Evolutionary conservation across 2,797 vertebrate species (phyloP), one percentile per base, ranked within the genome.

Genomic region (Arvicola amphibius): DNA sequence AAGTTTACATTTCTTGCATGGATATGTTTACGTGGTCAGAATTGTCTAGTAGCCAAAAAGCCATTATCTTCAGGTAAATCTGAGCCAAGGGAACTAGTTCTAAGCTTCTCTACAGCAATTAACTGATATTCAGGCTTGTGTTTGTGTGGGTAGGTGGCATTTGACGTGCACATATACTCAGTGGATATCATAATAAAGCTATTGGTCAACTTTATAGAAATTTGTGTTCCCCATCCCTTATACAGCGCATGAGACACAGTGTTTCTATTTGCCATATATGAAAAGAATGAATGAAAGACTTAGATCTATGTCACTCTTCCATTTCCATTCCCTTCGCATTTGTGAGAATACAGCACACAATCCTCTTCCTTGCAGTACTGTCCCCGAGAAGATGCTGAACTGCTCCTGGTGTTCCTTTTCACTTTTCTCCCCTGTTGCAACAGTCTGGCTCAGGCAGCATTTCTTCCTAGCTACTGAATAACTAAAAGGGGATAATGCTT

Each of bases 401-500:
- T 73, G 71, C 14, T 91, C 56, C 37, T 56, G 2, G 23, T 73
- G 23, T n/a, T 27, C 37, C 12, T 71, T 69, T 78, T n/a, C 63
- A 65, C 13, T 13, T 73, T 80, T 16, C 32, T 5, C 5, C 37
- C 32, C 27, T 59, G 43, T 51, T 19, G 19, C 25, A 90, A 32
- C 4, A 73, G n/a, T 48, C 17, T 40, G 78, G 51, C 19, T 67
- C 46, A 19, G 40, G 65, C 40, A 89, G 34, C 63, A 93, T 92
- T 92, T 94, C 56, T 37, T 40, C 12, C 27, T 25, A 84, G 40
- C 59, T 92, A 73, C 2, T 89, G 48, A 84, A 87, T 79, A 92
- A 94, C 21, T 63, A 71, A 93, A 85, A 92, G 69, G 25, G 17
- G 65, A 88, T 74, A 86, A 96, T 34, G 27, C 59, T 85, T 87